Conservation (phyloP, 2,888 invertebrate genomes). For the Idaea biselata region DNA sequence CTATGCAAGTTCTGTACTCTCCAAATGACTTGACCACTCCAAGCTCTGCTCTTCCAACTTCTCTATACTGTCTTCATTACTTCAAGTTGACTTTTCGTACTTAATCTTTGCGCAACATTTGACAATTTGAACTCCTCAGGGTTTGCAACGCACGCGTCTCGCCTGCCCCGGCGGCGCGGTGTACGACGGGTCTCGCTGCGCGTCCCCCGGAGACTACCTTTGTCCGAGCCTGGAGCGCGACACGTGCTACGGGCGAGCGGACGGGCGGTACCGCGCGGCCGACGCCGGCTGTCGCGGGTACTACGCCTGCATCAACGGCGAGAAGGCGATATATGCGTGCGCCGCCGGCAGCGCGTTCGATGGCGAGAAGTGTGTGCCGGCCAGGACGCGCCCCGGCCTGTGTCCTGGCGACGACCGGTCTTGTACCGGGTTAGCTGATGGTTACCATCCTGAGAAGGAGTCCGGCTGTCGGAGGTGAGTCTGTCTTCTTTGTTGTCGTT, state of each 20-base stretch:
- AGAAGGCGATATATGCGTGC: conserved; percentile 81
- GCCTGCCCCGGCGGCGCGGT: conserved; percentile 61
- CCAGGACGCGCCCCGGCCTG: conserved; percentile 37
- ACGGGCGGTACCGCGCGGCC: conserved; percentile 77
- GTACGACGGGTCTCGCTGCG: conserved; percentile 73
- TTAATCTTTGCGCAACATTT: neutral
- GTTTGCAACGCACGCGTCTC: conserved; percentile 59
- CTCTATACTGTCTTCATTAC: too few species aligned
- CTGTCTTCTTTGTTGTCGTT: neutral
- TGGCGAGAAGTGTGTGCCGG: conserved; percentile 76
- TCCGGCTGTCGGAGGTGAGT: conserved; percentile 74
- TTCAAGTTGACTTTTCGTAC: too few species aligned
- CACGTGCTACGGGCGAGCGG: conserved; percentile 73
- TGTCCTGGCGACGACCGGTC: conserved; percentile 67
- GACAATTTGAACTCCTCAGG: conserved; percentile 18
- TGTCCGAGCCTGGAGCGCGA: conserved; percentile 74
- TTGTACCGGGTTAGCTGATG: conserved; percentile 74
- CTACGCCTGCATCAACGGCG: conserved; percentile 78
- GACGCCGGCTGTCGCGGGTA: conserved; percentile 81
- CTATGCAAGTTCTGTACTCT: too few species aligned
- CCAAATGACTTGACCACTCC: too few species aligned
- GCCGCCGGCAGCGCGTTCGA: conserved; percentile 75
- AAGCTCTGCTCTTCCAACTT: too few species aligned
- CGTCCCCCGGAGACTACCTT: conserved; percentile 49
- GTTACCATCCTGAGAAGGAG: conserved; percentile 79